phyloP scores from a whole-genome alignment of 1,140 invertebrate genomes.

The Mycetomoellerius zeteki region DNA sequence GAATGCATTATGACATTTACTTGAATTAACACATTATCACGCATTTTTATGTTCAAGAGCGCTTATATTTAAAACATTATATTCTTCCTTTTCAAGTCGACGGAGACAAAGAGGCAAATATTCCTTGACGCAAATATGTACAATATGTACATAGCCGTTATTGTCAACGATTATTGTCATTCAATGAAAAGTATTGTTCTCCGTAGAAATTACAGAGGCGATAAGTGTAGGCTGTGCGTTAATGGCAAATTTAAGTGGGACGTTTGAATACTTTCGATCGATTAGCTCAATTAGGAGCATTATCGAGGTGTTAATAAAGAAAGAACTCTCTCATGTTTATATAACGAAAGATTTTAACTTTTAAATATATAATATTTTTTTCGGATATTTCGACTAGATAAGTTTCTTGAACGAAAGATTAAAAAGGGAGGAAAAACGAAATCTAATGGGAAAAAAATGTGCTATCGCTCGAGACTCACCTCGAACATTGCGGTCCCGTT shows the following conservation, averaged over 20 bases:
- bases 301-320: not conserved
- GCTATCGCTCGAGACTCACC: conserved; percentile 73
- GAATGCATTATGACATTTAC: conserved; percentile 17
- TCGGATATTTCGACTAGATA: not conserved
- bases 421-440: not conserved
- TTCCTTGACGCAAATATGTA: conserved; percentile 8
- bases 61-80: conserved; percentile 35
- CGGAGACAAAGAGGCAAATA: conserved; percentile 46
- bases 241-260: conserved; percentile 9
- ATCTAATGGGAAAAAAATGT: not conserved
- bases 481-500: conserved; percentile 71
- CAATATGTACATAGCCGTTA: conserved; percentile 11
- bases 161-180: conserved; percentile 57
- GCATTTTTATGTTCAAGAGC: not conserved
- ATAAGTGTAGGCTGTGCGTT: conserved; percentile 57
- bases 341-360: not conserved
- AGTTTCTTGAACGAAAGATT: not conserved
- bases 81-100: conserved; percentile 17
- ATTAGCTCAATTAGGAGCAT: not conserved
- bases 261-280: not conserved
- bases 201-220: conserved; percentile 25
- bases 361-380: not conserved
- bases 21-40: conserved; percentile 52
- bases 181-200: conserved; percentile 67
- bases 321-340: not conserved